Evolutionary conservation across 1,140 invertebrate genomes (phyloP).

Genomic region (Cyphomyrmex costatus): DNA sequence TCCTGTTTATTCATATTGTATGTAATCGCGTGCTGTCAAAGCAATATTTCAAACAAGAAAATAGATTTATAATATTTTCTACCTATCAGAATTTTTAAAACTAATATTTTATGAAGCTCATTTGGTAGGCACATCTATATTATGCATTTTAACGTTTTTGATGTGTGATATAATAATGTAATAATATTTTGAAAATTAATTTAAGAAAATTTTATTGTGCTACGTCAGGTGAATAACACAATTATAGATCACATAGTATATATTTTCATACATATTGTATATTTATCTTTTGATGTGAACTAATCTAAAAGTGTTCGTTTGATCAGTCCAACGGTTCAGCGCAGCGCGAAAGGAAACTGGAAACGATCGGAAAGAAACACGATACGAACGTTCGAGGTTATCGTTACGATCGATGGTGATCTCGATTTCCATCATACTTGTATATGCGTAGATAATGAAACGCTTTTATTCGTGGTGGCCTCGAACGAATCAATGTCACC

Average conservation of each 20-base stretch:
- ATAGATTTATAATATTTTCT: constrained; percentile 22
- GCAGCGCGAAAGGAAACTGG: neutral
- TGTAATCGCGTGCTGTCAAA: constrained; percentile 2
- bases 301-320: constrained; percentile 12
- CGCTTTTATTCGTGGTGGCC: constrained; percentile 2
- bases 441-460: constrained; percentile 45
- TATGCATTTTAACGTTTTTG: neutral
- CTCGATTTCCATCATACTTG: neutral
- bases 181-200: neutral
- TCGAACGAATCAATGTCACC: constrained; percentile 45
- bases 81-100: neutral
- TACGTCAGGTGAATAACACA: too few relatives aligned
- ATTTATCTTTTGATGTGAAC: neutral
- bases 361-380: neutral
- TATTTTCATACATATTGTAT: too few relatives aligned
- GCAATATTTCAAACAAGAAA: constrained; percentile 21
- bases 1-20: constrained; percentile 32
- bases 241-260: too few relatives aligned
- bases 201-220: neutral
- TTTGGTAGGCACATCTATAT: neutral
- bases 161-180: too few relatives aligned
- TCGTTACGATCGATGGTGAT: neutral
- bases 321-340: neutral
- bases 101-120: too few relatives aligned
- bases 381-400: constrained; percentile 14